Evolutionary conservation across 2,113 vertebrate species (phyloP).

Genomic region (Aramus guarauna): DNA sequence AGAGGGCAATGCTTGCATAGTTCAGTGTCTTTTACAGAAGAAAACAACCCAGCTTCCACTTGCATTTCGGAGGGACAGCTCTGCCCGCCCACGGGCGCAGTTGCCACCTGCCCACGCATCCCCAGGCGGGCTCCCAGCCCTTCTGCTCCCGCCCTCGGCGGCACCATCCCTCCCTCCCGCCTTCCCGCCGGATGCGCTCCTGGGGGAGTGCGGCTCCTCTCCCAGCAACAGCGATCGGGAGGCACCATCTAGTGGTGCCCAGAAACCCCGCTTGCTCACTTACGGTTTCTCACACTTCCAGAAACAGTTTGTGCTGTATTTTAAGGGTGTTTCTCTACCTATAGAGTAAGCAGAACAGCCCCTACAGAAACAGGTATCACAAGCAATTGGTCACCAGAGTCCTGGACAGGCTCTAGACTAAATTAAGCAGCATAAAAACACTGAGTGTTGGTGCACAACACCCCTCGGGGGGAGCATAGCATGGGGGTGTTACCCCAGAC

Average conservation of each 20-base stretch:
- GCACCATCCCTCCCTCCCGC: accelerated
- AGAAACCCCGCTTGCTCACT: accelerated
- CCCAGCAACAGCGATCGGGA: not conserved
- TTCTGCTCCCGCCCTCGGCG: too few species aligned
- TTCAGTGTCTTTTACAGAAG: not conserved
- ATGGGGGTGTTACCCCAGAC: not conserved
- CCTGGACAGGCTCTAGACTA: not conserved
- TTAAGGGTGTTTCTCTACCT: too few species aligned
- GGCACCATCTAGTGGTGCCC: slow-evolving; percentile 30
- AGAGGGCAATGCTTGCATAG: not conserved
- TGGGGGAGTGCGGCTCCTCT: not conserved
- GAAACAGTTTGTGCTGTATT: not conserved
- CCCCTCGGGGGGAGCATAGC: accelerated
- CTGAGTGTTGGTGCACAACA: not conserved
- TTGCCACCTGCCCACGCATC: not conserved
- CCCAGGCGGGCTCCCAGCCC: accelerated
- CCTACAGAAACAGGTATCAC: not conserved
- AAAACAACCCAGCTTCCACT: not conserved
- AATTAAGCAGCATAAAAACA: not conserved
- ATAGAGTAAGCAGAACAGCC: not conserved
- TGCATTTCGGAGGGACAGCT: not conserved
- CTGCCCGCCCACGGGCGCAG: not conserved
- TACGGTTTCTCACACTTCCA: not conserved
- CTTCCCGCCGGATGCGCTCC: not conserved
- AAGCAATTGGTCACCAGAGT: not conserved